phyloP scores from a whole-genome alignment of 2,888 invertebrate genomes.

The Axea sp. region DNA sequence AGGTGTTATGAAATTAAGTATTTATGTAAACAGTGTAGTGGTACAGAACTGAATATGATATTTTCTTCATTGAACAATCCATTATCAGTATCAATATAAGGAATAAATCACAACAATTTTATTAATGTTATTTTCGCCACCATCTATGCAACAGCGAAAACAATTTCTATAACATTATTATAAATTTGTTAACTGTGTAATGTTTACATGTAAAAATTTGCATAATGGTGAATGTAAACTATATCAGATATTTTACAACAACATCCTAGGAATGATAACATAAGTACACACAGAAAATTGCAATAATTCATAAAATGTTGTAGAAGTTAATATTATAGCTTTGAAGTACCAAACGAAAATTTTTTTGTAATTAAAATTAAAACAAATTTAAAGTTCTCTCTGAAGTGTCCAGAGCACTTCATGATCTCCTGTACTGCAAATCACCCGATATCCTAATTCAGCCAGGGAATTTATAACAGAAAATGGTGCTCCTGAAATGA shows the following conservation, averaged over 20 bases:
- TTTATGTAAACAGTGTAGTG: slow-evolving; percentile 33
- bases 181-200: no score
- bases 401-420: slow-evolving; percentile 92
- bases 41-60: slow-evolving; percentile 43
- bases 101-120: slow-evolving; percentile 17
- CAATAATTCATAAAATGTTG: no score
- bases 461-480: slow-evolving; percentile 87
- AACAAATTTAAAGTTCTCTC: slow-evolving; percentile 83
- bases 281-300: slow-evolving; percentile 42
- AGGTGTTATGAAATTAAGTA: slow-evolving; percentile 19
- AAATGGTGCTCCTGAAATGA: slow-evolving; percentile 82
- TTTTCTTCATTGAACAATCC: slow-evolving; percentile 51
- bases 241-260: slow-evolving; percentile 32
- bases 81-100: slow-evolving; percentile 27
- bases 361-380: no score
- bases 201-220: slow-evolving; percentile 7
- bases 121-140: slow-evolving; percentile 11
- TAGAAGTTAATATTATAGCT: no score
- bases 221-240: slow-evolving; percentile 18
- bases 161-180: no score
- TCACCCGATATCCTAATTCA: slow-evolving; percentile 88
- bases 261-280: slow-evolving; percentile 9
- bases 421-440: slow-evolving; percentile 88
- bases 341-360: no score
- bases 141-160: no score